phyloP scores from a whole-genome alignment of 2,797 vertebrate species.

The Sebastolobus altivelis region DNA sequence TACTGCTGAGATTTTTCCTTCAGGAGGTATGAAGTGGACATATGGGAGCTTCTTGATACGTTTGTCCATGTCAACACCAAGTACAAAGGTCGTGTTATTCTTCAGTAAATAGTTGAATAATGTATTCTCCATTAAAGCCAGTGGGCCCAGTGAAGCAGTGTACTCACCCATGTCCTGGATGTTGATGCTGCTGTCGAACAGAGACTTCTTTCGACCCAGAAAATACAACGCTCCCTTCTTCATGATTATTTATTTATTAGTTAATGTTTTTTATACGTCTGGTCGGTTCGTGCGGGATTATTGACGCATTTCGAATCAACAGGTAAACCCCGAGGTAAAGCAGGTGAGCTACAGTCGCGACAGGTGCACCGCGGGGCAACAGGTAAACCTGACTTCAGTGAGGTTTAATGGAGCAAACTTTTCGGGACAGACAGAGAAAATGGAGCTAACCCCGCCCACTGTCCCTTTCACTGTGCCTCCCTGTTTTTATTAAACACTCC shows the following conservation, averaged over 20 bases:
- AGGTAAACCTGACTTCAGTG: conserved; percentile 28
- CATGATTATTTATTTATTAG: conserved; percentile 60
- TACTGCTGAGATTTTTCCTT: neutral
- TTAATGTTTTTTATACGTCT: neutral
- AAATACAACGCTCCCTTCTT: conserved; percentile 79
- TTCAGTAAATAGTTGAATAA: neutral
- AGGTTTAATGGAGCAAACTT: conserved; percentile 49
- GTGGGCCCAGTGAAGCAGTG: too few species aligned
- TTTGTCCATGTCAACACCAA: conserved; percentile 12
- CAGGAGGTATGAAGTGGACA: neutral
- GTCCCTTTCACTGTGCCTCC: conserved; percentile 49
- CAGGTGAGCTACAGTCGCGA: conserved; percentile 2
- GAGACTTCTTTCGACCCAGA: conserved; percentile 80
- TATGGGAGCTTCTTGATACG: neutral
- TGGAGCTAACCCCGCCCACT: conserved; percentile 70
- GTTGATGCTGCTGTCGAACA: conserved; percentile 81
- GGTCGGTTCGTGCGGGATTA: conserved; percentile 12
- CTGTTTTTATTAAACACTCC: conserved; percentile 37
- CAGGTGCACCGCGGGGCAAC: conserved; percentile 56
- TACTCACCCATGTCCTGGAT: conserved; percentile 84
- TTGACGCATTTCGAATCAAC: conserved; percentile 47
- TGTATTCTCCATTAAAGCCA: neutral
- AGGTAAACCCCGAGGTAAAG: conserved; percentile 57
- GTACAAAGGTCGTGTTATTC: conserved; percentile 62
- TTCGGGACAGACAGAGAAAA: conserved; percentile 60